Evolutionary conservation across 2,888 invertebrate species (phyloP), one percentile per base, ranked within the genome.

Genomic region (Lissonota sp.): DNA sequence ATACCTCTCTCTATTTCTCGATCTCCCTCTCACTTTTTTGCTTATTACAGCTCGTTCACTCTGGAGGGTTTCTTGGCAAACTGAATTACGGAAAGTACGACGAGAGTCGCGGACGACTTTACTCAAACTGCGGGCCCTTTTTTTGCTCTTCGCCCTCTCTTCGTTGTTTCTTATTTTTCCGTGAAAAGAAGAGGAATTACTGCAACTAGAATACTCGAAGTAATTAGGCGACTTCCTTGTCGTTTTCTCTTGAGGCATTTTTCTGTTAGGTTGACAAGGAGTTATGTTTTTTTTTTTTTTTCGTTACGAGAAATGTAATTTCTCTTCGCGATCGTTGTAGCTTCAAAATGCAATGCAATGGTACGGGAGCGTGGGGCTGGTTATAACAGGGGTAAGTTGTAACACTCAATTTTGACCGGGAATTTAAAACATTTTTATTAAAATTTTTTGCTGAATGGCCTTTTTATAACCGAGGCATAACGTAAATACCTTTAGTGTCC

Each of bases 61-160:
- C 44, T 51, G 26, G 26, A 26, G 58, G 62, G 39, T 60, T 51
- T 63, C 77, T 73, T 16, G 73, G 64, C 72, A 71, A 77, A 77
- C 69, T 73, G 80, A 69, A 77, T 80, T 77, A 73, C 58, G 53
- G n/a, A 49, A 57, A 63, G 73, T 80, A 80, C 63, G 72, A 80
- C 16, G 53, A 74, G 58, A 73, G 63, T 62, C 39, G 37, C 53
- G 5, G 46, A 39, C 39, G 57, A 66, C n/a, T 58, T 16, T 40
- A 58, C 40, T 40, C 49, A 16, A 66, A 51, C 66, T 74, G n/a
- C 16, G 26, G 53, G 16, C 14, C 51, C 62, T 58, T 72, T 42
- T 62, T 16, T 51, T 16, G 5, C 12, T 7, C 14, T 53, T 53
- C n/a, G n/a, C 14, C 55, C 64, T 62, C 64, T 49, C 10, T 57